Conservation (phyloP, 2,888 invertebrate genomes). For the Didymodactylos carnosus region DNA sequence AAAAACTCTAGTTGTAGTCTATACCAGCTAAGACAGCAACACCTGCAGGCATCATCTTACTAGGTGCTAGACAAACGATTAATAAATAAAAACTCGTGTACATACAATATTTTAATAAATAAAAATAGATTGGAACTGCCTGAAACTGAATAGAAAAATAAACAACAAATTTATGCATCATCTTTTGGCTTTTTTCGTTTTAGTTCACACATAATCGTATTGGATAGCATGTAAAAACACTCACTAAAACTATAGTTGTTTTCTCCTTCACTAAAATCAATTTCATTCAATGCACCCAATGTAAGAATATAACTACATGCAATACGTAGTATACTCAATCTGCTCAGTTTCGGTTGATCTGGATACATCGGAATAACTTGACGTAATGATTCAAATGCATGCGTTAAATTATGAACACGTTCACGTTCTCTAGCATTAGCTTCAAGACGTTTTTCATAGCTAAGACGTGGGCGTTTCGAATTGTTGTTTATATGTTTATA, state of each 20-base stretch:
- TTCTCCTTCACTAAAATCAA: slow-evolving; percentile 46
- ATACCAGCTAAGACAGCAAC: too few species aligned
- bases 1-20: too few species aligned
- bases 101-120: too few species aligned
- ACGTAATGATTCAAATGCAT: slow-evolving; percentile 72
- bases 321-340: slow-evolving; percentile 69
- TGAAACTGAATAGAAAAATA: too few species aligned
- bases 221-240: not conserved
- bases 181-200: not conserved
- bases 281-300: slow-evolving; percentile 53
- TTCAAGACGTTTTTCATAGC: slow-evolving; percentile 48
- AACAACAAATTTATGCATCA: too few species aligned
- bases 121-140: too few species aligned
- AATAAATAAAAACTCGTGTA: too few species aligned
- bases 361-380: slow-evolving; percentile 69
- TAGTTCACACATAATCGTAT: not conserved
- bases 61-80: too few species aligned
- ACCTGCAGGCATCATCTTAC: too few species aligned
- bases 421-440: slow-evolving; percentile 80
- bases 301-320: slow-evolving; percentile 80
- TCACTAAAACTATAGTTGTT: slow-evolving; percentile 21
- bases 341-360: slow-evolving; percentile 75
- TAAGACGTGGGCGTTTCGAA: not conserved
- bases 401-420: slow-evolving; percentile 79
- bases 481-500: not conserved